phyloP scores from a whole-genome alignment of 2,113 vertebrate genomes.

The Dipodomys stephensi region DNA sequence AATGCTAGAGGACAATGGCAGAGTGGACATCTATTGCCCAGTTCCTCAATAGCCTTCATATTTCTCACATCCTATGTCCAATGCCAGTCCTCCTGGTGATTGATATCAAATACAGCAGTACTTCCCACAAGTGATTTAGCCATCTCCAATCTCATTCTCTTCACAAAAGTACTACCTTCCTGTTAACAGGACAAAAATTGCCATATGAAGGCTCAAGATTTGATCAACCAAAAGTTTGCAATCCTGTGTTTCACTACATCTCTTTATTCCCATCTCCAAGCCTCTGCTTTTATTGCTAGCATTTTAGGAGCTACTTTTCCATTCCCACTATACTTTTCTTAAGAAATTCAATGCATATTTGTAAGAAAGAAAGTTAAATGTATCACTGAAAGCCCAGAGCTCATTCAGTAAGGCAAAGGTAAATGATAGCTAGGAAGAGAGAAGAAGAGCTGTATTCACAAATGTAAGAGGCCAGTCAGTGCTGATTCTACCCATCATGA shows the following conservation, averaged over 20 bases:
- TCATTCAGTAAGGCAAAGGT: neutral
- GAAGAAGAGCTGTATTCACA: neutral
- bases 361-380: slow-evolving; percentile 25
- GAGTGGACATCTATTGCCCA: neutral
- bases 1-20: neutral
- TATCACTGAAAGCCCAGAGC: neutral
- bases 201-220: neutral
- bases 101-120: too few species aligned
- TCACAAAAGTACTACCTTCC: neutral
- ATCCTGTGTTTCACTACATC: neutral
- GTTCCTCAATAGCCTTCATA: neutral
- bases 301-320: neutral
- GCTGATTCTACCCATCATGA: neutral
- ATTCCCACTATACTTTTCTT: neutral
- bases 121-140: neutral
- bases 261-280: neutral
- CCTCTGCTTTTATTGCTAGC: neutral
- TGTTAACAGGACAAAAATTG: neutral
- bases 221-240: neutral
- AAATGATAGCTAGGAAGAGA: neutral
- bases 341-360: slow-evolving; percentile 29
- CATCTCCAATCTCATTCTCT: neutral
- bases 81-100: neutral
- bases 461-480: neutral
- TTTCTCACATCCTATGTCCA: neutral